Evolutionary conservation across 2,888 invertebrate species (phyloP), one percentile per base, ranked within the genome.

Genomic region (Eurytoma adleriae): DNA sequence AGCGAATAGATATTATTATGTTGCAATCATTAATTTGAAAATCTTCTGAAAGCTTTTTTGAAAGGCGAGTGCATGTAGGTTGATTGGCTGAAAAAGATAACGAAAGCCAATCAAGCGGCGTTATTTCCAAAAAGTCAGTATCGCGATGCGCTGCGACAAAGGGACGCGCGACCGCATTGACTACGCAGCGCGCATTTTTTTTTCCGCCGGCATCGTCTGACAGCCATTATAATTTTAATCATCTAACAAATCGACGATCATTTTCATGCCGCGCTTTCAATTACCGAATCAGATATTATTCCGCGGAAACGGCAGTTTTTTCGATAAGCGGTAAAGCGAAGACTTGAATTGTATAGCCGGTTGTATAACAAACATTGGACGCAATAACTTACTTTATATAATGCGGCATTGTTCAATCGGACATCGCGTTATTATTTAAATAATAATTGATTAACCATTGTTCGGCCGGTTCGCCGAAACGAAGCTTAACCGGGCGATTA

Each of bases 401-500:
- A 74, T 20, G 54, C 27, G 18, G 61, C 27, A 64, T 68, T 75
- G 61, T 56, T 70, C 56, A 27, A 56, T 61, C 61, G 40, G 54
- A 18, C 40, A 61, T 61, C n/a, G 0, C 20, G 4, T 16, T n/a
- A 14, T 64, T 10, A 56, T n/a, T 52, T 20, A 54, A 76, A 70
- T 40, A 67, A 77, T 77, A 69, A 70, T 77, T 70, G 56, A 70
- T 56, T 68, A 50, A 59, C 18, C 75, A 76, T 76, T 76, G 68
- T 76, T 75, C 16, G 50, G 14, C 14, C 48, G 5, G 7, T 14
- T 40, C 56, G 18, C 24, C 18, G 13, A 24, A 24, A 50, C 20
- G 18, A 14, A 20, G 24, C 20, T 40, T 40, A 62, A 54, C 4
- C 12, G n/a, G 56, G 18, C 20, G 57, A 69, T 70, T 70, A 68